Conservation (phyloP, 2,113 vertebrate species). For the Anhinga anhinga region DNA sequence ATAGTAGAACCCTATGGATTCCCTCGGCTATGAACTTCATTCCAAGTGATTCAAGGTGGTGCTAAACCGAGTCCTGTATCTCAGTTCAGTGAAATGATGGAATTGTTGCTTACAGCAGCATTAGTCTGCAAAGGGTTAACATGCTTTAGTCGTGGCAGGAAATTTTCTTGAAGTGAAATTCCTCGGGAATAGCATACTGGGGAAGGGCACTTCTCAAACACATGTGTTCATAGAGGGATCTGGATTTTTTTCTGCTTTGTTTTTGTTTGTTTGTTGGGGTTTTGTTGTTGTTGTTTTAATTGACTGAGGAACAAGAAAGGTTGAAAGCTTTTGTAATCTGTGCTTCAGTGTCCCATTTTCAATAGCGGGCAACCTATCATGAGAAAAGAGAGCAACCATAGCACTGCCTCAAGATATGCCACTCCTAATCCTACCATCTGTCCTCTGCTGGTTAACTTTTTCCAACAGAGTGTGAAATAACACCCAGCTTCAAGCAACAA, state of each 20-base stretch:
- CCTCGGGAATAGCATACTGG: neutral
- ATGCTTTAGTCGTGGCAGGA: neutral
- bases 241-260: neutral
- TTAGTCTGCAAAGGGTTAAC: neutral
- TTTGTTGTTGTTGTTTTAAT: neutral
- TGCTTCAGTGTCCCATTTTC: neutral
- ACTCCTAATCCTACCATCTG: neutral
- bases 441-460: neutral
- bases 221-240: neutral
- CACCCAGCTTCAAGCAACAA: neutral
- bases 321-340: neutral
- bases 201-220: neutral
- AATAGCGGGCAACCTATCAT: neutral
- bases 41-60: neutral
- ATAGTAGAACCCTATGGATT: neutral
- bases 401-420: neutral
- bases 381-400: neutral
- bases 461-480: neutral
- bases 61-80: neutral
- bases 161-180: neutral
- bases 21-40: neutral
- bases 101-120: neutral
- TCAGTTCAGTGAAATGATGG: neutral
- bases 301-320: neutral
- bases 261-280: neutral